phyloP scores from a whole-genome alignment of 2,888 invertebrate genomes.

The Calameuta pallipes region DNA sequence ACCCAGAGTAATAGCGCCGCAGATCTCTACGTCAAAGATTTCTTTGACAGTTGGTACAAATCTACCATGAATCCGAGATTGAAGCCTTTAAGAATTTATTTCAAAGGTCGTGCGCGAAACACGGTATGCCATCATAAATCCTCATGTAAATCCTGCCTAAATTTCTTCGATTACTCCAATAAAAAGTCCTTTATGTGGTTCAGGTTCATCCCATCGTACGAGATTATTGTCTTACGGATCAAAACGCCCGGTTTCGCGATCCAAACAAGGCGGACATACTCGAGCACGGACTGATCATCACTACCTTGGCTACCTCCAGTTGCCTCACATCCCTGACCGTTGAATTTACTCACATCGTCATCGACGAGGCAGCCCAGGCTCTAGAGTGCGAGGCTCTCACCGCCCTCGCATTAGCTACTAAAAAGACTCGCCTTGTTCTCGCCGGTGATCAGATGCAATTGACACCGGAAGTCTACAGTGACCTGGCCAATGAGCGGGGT shows the following conservation, averaged over 20 bases:
- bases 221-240: constrained; percentile 79
- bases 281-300: constrained; percentile 76
- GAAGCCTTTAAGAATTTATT: constrained; percentile 80
- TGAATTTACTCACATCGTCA: constrained; percentile 82
- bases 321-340: constrained; percentile 77
- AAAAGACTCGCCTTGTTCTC: constrained; percentile 79
- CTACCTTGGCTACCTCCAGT: constrained; percentile 83
- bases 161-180: neutral
- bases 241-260: constrained; percentile 72
- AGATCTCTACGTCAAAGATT: constrained; percentile 86
- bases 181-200: constrained; percentile 2
- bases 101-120: constrained; percentile 81
- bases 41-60: constrained; percentile 81
- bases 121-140: constrained; percentile 74
- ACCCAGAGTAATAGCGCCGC: constrained; percentile 91
- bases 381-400: constrained; percentile 88
- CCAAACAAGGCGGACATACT: constrained; percentile 79
- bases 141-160: neutral
- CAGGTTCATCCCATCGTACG: constrained; percentile 56
- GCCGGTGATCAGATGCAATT: constrained; percentile 91
- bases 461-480: constrained; percentile 84
- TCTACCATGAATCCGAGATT: constrained; percentile 73
- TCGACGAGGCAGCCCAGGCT: constrained; percentile 90
- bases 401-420: constrained; percentile 79
- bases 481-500: constrained; percentile 77